These are phyloP conservation scores for Equus przewalskii DNA, from an alignment of 2,113 vertebrate genomes.

Conservation along the genomic window DNA sequence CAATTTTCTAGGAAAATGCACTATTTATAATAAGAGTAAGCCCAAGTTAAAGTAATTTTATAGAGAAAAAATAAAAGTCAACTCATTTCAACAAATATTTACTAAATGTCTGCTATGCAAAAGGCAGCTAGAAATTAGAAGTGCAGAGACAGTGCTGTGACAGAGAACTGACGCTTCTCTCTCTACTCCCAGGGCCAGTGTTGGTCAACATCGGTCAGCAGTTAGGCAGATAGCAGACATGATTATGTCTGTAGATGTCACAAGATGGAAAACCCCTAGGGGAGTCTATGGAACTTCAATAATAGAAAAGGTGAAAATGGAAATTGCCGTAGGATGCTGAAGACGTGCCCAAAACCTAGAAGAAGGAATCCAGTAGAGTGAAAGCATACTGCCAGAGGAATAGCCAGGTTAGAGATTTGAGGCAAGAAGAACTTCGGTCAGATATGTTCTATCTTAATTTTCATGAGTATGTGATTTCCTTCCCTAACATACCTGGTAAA, in stretches of 20 bases:
- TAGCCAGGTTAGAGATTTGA: background rate
- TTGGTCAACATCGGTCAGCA: background rate
- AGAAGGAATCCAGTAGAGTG: background rate
- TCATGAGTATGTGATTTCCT: background rate
- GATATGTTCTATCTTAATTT: background rate
- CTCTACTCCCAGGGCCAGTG: background rate
- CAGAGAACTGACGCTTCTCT: background rate
- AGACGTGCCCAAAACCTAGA: background rate
- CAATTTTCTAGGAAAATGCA: conserved; percentile 31
- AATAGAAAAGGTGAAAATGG: background rate
- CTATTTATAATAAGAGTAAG: background rate
- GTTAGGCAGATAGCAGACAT: background rate
- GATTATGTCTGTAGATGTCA: background rate
- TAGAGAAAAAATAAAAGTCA: background rate
- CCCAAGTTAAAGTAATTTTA: conserved; percentile 34
- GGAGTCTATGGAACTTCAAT: background rate
- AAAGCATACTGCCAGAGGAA: background rate
- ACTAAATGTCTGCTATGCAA: background rate
- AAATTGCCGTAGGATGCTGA: background rate
- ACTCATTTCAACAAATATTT: background rate
- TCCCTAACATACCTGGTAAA: background rate
- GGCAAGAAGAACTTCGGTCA: background rate
- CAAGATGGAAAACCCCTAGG: background rate
- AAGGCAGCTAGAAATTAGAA: background rate
- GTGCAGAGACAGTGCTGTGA: background rate